Conservation (phyloP, 1,140 invertebrate species). For the Cheumatopsyche charites region DNA sequence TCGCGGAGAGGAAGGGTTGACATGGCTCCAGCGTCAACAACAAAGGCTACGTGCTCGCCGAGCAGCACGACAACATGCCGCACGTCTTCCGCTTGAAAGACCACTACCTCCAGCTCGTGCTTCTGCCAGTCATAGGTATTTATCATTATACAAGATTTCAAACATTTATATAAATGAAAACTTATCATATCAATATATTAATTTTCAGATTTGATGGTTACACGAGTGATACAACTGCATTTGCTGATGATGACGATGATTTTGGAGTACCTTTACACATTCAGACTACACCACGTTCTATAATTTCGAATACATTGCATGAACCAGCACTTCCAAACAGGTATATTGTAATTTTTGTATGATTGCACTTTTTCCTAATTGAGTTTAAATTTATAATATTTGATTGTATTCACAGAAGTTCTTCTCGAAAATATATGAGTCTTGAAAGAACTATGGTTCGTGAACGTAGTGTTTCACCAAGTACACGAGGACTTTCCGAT, state of each 20-base stretch:
- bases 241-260: constrained; percentile 73
- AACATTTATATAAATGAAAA: background rate
- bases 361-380: background rate
- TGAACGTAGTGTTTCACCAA: constrained; percentile 56
- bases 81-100: constrained; percentile 72
- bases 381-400: background rate
- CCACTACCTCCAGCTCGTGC: constrained; percentile 56
- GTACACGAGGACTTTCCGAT: constrained; percentile 39
- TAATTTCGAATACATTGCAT: constrained; percentile 41
- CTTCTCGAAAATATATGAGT: constrained; percentile 64
- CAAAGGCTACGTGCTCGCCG: constrained; percentile 73
- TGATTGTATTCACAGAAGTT: constrained; percentile 59
- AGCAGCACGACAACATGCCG: constrained; percentile 69
- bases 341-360: constrained; percentile 23
- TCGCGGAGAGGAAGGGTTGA: constrained; percentile 61
- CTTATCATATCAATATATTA: background rate
- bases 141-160: no score
- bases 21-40: constrained; percentile 80
- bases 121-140: constrained; percentile 60
- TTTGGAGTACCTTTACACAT: constrained; percentile 71
- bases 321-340: constrained; percentile 50
- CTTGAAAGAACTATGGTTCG: constrained; percentile 62
- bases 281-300: constrained; percentile 60
- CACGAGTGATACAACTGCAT: constrained; percentile 77
- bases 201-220: constrained; percentile 68